Evolutionary conservation across 2,113 vertebrate genomes (phyloP), one percentile per base, ranked within the genome.

Genomic region (Capreolus pygargus): DNA sequence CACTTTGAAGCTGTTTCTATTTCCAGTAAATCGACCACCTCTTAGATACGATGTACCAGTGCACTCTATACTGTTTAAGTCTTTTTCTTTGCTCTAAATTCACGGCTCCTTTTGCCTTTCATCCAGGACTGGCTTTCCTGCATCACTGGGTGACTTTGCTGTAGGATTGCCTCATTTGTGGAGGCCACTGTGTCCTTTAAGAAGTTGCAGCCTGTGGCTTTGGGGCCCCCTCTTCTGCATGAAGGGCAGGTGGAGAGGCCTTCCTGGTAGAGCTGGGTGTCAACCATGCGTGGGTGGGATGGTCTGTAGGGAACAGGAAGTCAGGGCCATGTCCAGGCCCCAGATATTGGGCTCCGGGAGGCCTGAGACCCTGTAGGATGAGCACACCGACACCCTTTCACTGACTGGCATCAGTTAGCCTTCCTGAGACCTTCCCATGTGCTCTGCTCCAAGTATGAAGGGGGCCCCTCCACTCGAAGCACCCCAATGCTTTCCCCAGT

Each of bases 1-100:
- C 21, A 12, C 82, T 93, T 89, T 50, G 94, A 87, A 61, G 70
- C 86, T 54, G 60, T 25, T 89, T 95, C 89, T 89, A 4, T 64
- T 67, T 92, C 50, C 67, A 11, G 52, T 39, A 81, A 43, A 27
- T 52, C 19, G 30, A 39, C 60, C 30, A 7, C 60, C 36, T 54
- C 86, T 25, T 54, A 11, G 23, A 50, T 23, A 21, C 28, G 1
- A 52, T 0, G 21, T 67, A 7, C 39, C n/a, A 17, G 21, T 54
- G 17, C 25, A 23, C n/a, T 47, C 76, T 8, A 2, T 27, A 85
- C 43, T 19, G 1, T 45, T 81, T n/a, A 70, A 81, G 76, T 70
- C 79, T 27, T 45, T 90, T 28, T 36, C 81, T 89, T 82, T 61
- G 91, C 86, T 82, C 74, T 36, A 57, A 70, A n/a, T 82, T 45